Evolutionary conservation across 2,797 vertebrate genomes (phyloP).

Genomic region (Sebastes glaucus): DNA sequence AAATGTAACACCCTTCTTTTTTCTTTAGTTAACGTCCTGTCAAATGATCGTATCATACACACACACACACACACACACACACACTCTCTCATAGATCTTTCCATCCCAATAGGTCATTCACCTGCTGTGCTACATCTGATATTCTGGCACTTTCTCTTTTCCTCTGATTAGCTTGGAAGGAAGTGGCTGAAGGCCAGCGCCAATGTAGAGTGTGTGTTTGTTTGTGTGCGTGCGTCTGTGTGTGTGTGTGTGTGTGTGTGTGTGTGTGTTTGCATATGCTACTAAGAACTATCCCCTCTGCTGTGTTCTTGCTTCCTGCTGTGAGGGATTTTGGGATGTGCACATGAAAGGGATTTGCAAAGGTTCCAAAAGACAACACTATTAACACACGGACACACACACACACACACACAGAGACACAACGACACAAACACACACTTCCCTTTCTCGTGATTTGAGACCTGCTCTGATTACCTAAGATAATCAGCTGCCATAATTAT

Average conservation of each 20-base stretch:
- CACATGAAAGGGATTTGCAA: conserved; percentile 48
- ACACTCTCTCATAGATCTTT: background rate
- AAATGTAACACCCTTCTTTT: background rate
- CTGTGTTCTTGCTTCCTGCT: conserved; percentile 33
- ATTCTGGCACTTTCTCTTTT: conserved; percentile 47
- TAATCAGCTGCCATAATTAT: conserved; percentile 49
- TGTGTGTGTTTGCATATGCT: conserved; percentile 15
- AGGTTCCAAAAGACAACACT: conserved; percentile 20
- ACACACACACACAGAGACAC: background rate
- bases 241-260: background rate
- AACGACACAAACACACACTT: background rate
- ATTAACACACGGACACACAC: background rate
- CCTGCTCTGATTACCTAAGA: conserved; percentile 40
- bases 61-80: background rate
- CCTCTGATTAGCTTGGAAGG: conserved; percentile 53
- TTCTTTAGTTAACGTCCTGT: conserved; percentile 1
- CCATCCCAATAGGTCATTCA: conserved; percentile 38
- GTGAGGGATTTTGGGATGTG: conserved; percentile 38
- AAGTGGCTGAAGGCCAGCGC: conserved; percentile 53
- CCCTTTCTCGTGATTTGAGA: conserved; percentile 2
- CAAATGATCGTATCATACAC: background rate
- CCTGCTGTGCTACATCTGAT: conserved; percentile 52
- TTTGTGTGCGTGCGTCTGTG: background rate
- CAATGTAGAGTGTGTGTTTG: background rate
- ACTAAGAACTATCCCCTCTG: conserved; percentile 22